phyloP scores from a whole-genome alignment of 2,797 vertebrate species.

The Sylvilagus floridanus region DNA sequence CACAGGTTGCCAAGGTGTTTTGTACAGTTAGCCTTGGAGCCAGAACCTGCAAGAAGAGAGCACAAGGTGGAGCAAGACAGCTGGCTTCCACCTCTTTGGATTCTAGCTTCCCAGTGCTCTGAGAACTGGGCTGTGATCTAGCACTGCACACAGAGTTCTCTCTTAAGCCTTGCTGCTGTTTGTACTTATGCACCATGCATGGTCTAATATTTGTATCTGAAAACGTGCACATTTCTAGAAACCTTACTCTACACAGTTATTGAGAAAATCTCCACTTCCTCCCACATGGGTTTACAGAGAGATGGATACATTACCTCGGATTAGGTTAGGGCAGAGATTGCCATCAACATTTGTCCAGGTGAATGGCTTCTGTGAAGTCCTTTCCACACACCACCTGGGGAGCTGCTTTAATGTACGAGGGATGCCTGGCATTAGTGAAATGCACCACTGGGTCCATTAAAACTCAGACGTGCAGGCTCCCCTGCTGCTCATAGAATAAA shows the following conservation, averaged over 20 bases:
- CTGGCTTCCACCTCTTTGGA: neutral
- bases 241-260: neutral
- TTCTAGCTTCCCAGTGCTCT: neutral
- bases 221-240: neutral
- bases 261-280: neutral
- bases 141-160: neutral
- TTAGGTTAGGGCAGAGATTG: no score
- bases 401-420: neutral
- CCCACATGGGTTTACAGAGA: neutral
- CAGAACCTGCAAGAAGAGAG: constrained; percentile 25
- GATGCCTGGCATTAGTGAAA: neutral
- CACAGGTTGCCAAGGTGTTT: neutral
- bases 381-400: neutral
- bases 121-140: neutral
- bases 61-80: neutral
- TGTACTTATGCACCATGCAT: constrained; percentile 20
- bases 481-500: constrained; percentile 28
- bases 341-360: neutral
- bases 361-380: neutral
- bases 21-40: neutral
- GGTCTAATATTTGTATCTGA: neutral
- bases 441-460: constrained; percentile 53
- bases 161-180: neutral
- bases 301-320: neutral
- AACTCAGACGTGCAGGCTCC: constrained; percentile 6